Percentiles rank a stretch among this genome's conserved stretches.
Evolutionary conservation across 2,113 vertebrate genomes (phyloP).

Genomic region (Cricetomys ansorgei): DNA sequence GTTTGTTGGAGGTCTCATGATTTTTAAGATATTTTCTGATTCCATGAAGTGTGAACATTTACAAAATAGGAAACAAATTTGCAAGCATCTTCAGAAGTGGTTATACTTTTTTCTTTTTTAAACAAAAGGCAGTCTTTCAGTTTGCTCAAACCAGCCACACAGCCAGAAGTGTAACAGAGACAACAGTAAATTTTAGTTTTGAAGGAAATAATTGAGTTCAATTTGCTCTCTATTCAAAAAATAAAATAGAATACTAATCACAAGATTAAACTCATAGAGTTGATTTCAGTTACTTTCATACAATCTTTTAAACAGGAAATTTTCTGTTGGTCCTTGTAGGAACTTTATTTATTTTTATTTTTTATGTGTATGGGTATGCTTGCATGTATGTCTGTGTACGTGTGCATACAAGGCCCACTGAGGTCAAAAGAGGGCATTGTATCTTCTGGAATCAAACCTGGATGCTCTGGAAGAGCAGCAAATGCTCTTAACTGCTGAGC

Average conservation of each 20-base stretch:
- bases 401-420: too few species aligned
- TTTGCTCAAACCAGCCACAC: not conserved
- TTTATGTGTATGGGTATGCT: not conserved
- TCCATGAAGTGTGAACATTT: not conserved
- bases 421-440: not conserved
- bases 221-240: constrained; percentile 11
- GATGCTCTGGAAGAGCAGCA: not conserved
- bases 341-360: constrained; percentile 11
- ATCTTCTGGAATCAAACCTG: not conserved
- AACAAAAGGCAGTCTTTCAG: constrained; percentile 47
- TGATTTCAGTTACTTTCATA: constrained; percentile 7
- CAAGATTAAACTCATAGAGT: constrained; percentile 1
- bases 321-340: not conserved
- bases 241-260: constrained; percentile 45
- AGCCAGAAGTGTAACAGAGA: constrained; percentile 26
- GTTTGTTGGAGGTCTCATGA: not conserved
- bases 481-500: not conserved
- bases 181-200: constrained; percentile 40
- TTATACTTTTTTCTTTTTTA: not conserved
- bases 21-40: constrained; percentile 17
- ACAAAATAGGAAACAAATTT: not conserved
- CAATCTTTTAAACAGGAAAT: constrained; percentile 8
- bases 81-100: not conserved
- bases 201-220: constrained; percentile 49
- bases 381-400: not conserved